A percentile compares a stretch with the other conserved stretches of the same genome.
Evolutionary conservation across 2,113 vertebrate genomes (phyloP).

Genomic region (Cyprinus carpio): DNA sequence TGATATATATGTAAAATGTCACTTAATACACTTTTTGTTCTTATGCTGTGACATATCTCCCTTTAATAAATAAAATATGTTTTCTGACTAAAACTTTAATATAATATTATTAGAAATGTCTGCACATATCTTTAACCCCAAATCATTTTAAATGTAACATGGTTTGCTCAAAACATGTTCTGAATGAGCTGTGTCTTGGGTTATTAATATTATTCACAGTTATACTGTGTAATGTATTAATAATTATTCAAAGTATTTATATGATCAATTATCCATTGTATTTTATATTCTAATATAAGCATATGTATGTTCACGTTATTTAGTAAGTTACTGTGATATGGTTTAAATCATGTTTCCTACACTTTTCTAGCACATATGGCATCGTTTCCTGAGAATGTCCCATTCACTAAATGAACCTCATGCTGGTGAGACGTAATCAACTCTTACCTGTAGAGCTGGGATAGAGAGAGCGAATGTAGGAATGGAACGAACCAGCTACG

Average conservation of each 20-base stretch:
- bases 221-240: not conserved
- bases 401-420: conserved; percentile 41
- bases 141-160: not conserved
- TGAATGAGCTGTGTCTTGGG: not conserved
- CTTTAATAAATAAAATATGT: no score
- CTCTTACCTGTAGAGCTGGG: conserved; percentile 86
- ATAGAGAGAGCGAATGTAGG: conserved; percentile 86
- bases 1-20: no score
- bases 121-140: not conserved
- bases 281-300: not conserved
- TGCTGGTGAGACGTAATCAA: conserved; percentile 26
- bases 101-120: not conserved
- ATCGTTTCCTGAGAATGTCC: conserved; percentile 10
- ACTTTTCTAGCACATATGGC: not conserved
- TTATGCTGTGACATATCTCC: no score
- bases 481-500: conserved; percentile 84
- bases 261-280: not conserved
- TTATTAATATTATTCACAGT: not conserved
- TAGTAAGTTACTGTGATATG: not conserved
- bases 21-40: no score
- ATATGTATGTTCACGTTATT: not conserved
- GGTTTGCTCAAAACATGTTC: not conserved
- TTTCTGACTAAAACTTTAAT: not conserved
- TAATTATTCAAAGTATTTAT: not conserved
- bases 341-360: not conserved